Conservation (phyloP, 2,797 vertebrate species). For the Coluber constrictor region DNA sequence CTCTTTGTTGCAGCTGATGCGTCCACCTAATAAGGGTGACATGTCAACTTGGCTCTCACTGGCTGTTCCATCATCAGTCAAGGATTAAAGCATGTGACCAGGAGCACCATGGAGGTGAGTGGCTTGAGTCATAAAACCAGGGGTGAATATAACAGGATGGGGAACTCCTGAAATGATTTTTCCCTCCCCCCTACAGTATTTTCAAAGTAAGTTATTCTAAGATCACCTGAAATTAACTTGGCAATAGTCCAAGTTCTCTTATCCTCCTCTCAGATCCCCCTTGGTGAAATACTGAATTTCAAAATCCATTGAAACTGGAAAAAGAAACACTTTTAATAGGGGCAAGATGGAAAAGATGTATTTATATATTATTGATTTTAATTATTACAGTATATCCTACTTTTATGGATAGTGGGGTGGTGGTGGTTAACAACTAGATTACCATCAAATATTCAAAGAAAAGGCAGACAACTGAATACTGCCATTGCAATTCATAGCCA, state of each 20-base stretch:
- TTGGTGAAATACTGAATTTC: background rate
- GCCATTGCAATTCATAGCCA: background rate
- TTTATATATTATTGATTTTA: background rate
- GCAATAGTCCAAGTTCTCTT: background rate
- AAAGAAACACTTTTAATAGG: background rate
- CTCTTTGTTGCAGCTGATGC: background rate
- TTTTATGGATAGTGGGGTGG: background rate
- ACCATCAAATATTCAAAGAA: background rate
- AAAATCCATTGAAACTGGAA: background rate
- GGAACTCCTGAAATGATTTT: background rate
- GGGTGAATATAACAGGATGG: too few relatives aligned
- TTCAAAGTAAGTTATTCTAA: background rate
- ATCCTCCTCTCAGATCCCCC: background rate
- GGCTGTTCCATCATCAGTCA: constrained; percentile 50
- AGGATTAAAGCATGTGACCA: constrained; percentile 67
- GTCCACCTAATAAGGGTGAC: background rate
- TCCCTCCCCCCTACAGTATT: background rate
- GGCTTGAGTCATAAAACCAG: background rate
- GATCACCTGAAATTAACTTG: background rate
- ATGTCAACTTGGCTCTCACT: constrained; percentile 51
- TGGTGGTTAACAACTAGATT: background rate
- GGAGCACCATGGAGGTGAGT: constrained; percentile 69
- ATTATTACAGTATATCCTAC: background rate
- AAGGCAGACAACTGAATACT: background rate
- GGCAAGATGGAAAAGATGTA: background rate